Evolutionary conservation across 1,140 invertebrate genomes (phyloP).

Genomic region (Lucilia sericata): DNA sequence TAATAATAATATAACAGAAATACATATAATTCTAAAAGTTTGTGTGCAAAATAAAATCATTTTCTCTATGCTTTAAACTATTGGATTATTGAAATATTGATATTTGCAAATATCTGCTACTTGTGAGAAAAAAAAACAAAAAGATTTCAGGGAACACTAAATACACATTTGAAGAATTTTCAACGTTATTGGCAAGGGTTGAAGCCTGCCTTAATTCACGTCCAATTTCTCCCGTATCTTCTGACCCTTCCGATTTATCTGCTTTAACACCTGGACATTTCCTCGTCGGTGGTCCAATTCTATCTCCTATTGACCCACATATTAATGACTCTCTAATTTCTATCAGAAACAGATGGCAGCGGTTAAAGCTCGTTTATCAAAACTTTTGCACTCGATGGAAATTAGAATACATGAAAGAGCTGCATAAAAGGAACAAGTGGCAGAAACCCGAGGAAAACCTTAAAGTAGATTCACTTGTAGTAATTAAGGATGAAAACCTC

Average conservation of each 20-base stretch:
- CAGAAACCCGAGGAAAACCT: constrained; percentile 50
- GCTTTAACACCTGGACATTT: constrained; percentile 63
- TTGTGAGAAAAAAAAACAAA: no score
- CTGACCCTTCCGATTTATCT: constrained; percentile 53
- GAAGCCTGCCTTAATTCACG: no score
- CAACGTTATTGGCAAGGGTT: background rate
- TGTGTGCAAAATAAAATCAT: no score
- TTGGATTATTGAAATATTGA: no score
- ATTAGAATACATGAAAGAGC: background rate
- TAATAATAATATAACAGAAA: no score
- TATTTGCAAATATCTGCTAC: no score
- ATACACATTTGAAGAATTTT: constrained; percentile 38
- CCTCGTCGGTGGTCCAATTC: constrained; percentile 51
- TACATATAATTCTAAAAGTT: no score
- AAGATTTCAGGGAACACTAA: background rate
- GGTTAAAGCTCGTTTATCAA: background rate
- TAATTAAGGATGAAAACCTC: no score
- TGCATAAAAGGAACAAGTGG: constrained; percentile 50
- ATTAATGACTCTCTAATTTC: background rate
- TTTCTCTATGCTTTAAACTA: no score
- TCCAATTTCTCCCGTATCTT: constrained; percentile 25
- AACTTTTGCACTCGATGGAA: background rate
- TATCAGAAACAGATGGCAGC: background rate
- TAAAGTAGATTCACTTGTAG: no score
- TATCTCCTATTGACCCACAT: background rate